These are phyloP conservation scores for Micromys minutus DNA, from an alignment of 2,113 vertebrate genomes.

Conservation along the genomic window DNA sequence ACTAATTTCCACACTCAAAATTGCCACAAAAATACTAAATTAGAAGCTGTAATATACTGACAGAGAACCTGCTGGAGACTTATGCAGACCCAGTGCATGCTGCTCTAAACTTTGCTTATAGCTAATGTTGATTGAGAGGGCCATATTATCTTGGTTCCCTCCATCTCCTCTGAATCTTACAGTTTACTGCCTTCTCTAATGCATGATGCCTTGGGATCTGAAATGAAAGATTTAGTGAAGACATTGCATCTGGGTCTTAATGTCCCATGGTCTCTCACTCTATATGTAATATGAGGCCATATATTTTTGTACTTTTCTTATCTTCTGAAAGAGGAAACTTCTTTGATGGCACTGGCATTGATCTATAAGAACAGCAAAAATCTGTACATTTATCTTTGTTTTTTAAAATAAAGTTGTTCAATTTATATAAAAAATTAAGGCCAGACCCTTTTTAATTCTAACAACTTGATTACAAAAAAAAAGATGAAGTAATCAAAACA, in stretches of 20 bases:
- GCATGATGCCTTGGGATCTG: not conserved
- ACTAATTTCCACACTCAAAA: not conserved
- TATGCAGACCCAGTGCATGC: not conserved
- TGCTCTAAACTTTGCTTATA: not conserved
- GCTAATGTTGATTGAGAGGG: not conserved
- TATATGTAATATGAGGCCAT: not conserved
- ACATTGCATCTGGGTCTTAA: not conserved
- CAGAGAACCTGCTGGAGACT: too few relatives aligned
- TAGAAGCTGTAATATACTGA: too few relatives aligned
- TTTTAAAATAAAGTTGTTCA: too few relatives aligned
- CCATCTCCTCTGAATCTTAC: not conserved
- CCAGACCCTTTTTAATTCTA: not conserved
- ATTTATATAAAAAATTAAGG: conserved; percentile 51
- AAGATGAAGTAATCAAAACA: conserved; percentile 29
- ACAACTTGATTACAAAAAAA: not conserved
- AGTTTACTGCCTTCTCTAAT: not conserved
- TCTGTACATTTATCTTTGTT: too few relatives aligned
- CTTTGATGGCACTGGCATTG: not conserved
- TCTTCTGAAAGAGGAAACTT: not conserved
- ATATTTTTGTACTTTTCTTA: not conserved
- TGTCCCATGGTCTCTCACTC: not conserved
- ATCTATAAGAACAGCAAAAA: not conserved
- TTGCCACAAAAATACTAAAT: not conserved
- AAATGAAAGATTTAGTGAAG: not conserved
- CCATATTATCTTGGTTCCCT: not conserved